These are phyloP conservation scores for Cheilinus undulatus DNA, from an alignment of 2,113 vertebrate species.

Conservation along the genomic window DNA sequence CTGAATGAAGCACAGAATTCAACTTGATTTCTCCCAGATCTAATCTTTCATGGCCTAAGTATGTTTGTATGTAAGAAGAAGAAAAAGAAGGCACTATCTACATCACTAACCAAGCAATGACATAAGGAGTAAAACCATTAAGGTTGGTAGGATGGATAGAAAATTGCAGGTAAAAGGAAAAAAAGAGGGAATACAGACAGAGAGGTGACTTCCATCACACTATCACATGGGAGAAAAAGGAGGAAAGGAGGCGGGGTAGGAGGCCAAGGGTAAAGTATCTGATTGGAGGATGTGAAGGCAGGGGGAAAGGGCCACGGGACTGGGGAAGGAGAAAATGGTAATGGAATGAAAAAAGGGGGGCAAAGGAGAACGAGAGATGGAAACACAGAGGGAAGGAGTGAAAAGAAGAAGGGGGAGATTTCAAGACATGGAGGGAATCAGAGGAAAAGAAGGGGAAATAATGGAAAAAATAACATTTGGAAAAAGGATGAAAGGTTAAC, in stretches of 20 bases:
- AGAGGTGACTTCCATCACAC: slow-evolving; percentile 19
- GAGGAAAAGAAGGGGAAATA: neutral
- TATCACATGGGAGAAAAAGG: slow-evolving; percentile 18
- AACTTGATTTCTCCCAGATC: neutral
- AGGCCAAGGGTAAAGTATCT: slow-evolving; percentile 32
- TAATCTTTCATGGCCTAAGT: neutral
- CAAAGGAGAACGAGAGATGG: neutral
- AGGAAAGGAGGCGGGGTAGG: neutral
- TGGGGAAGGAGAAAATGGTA: slow-evolving; percentile 8
- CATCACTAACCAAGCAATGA: slow-evolving; percentile 37
- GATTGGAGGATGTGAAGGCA: slow-evolving; percentile 40
- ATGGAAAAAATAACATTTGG: too few species aligned
- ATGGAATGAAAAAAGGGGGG: slow-evolving; percentile 19
- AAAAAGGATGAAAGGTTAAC: slow-evolving; percentile 49
- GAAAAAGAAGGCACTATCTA: neutral
- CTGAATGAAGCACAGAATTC: neutral
- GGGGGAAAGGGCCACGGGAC: slow-evolving; percentile 15
- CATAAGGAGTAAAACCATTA: neutral
- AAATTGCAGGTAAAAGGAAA: neutral
- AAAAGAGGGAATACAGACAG: slow-evolving; percentile 1
- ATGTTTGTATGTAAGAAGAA: neutral
- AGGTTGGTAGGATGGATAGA: neutral
- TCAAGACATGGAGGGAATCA: neutral
- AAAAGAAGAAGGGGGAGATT: neutral
- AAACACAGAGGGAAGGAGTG: slow-evolving; percentile 14